Evolutionary conservation across 2,113 vertebrate species (phyloP), one percentile per base, ranked within the genome.

Genomic region (Pipa parva): DNA sequence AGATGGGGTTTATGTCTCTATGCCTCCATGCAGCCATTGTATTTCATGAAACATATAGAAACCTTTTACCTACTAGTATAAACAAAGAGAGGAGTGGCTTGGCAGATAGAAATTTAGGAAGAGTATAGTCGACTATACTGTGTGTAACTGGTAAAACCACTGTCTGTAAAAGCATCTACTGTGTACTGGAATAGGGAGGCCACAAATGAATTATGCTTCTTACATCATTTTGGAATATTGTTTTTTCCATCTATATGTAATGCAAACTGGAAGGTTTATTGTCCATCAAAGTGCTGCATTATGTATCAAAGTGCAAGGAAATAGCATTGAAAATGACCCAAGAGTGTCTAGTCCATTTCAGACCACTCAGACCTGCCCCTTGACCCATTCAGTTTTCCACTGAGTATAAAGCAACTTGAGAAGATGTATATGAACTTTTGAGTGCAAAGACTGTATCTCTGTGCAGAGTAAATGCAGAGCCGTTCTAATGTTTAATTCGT

Each of bases 311-410:
- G 31, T 61, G 49, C 66, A 61, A 52, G 13, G 29, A 42, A 61
- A 57, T 52, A 69, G 33, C 48, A 45, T 60, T 70, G 57, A 55
- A 70, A 52, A 61, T 70, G 66, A 70, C 66, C 66, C 66, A 61
- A 54, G 66, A 70, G 59, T 46, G 36, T 61, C 66, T 70, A 29
- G 66, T 61, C 57, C 66, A 70, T 61, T 61, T 70, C 66, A 70
- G 66, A 70, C 57, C 66, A 70, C 66, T 70, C 66, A 70, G 58
- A 36, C 66, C 57, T 70, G 66, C 66, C 31, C 58, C 66, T 60
- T 70, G 66, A 70, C 66, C 66, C 45, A 7, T 27, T 54, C 42
- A 45, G 36, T 58, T 70, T 70, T 70, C 66, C 66, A 54, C 15
- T 52, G 57, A 70, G 49, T 51, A 51, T 60, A 70, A 10, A 60